A percentile compares a stretch with the other conserved stretches of the same genome.
These are phyloP conservation scores for Thymelicus lineola DNA, from an alignment of 2,888 invertebrate genomes.

Conservation along the genomic window DNA sequence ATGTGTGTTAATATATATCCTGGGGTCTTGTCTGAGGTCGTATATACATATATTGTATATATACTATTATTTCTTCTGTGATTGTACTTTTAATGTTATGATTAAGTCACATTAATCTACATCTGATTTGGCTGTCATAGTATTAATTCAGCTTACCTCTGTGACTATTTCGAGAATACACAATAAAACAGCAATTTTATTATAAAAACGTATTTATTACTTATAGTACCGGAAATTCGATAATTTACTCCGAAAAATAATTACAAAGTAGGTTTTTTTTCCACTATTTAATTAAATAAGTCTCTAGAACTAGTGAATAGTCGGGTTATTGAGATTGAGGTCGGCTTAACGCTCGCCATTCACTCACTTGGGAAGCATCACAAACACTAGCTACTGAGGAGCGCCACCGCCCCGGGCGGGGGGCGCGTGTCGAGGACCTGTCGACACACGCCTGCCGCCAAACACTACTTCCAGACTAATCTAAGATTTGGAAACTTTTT, in stretches of 20 bases:
- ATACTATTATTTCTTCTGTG: too few relatives aligned
- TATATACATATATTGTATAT: too few relatives aligned
- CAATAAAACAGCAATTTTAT: slow-evolving; percentile 49
- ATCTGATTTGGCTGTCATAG: too few relatives aligned
- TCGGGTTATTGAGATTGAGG: slow-evolving; percentile 58
- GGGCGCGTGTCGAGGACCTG: slow-evolving; percentile 80
- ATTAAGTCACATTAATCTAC: too few relatives aligned
- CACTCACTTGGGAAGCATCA: slow-evolving; percentile 55
- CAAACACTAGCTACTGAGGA: slow-evolving; percentile 46
- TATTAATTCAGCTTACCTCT: too few relatives aligned
- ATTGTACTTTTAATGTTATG: too few relatives aligned
- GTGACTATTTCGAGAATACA: background rate
- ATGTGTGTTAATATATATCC: too few relatives aligned
- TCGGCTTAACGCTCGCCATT: slow-evolving; percentile 53
- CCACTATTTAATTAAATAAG: slow-evolving; percentile 81
- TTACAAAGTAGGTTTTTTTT: slow-evolving; percentile 78
- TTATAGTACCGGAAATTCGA: slow-evolving; percentile 83
- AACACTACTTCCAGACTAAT: slow-evolving; percentile 58
- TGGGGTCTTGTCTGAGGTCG: too few relatives aligned
- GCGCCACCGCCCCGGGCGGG: slow-evolving; percentile 60
- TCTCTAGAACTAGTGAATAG: slow-evolving; percentile 78
- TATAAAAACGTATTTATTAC: slow-evolving; percentile 76
- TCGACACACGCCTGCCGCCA: slow-evolving; percentile 81
- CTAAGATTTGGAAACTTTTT: slow-evolving; percentile 62
- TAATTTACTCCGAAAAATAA: slow-evolving; percentile 80